These are phyloP conservation scores for Galerucella calmariensis DNA, from an alignment of 2,888 invertebrate genomes.

Conservation along the genomic window DNA sequence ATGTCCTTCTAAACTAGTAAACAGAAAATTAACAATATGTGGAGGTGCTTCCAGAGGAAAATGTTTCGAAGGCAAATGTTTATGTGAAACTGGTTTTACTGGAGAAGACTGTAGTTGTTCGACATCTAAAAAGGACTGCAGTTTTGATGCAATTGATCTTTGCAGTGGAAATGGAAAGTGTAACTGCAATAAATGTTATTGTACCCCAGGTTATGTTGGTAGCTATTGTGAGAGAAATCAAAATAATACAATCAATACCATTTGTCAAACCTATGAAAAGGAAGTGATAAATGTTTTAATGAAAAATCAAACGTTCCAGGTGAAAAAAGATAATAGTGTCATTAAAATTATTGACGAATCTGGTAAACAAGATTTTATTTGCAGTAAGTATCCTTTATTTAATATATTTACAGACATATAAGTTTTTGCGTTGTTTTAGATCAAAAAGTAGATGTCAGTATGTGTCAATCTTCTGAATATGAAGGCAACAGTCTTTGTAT, in stretches of 20 bases:
- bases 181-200: conserved; percentile 72
- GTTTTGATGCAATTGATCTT: conserved; percentile 50
- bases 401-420: too few species aligned
- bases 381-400: conserved; percentile 20
- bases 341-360: conserved; percentile 32
- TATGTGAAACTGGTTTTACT: conserved; percentile 73
- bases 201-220: conserved; percentile 62
- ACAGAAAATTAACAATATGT: conserved; percentile 48
- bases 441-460: conserved; percentile 6
- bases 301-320: conserved; percentile 23
- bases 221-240: conserved; percentile 68
- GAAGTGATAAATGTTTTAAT: conserved; percentile 56
- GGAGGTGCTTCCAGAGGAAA: conserved; percentile 59
- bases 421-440: not conserved
- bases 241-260: conserved; percentile 64
- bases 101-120: conserved; percentile 73
- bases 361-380: conserved; percentile 20
- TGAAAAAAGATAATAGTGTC: not conserved
- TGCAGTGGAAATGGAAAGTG: conserved; percentile 84
- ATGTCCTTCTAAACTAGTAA: conserved; percentile 66
- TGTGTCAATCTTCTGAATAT: conserved; percentile 26
- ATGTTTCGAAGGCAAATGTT: conserved; percentile 69
- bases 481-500: conserved; percentile 39
- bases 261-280: conserved; percentile 67
- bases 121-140: conserved; percentile 56